Evolutionary conservation across 2,113 vertebrate genomes (phyloP), one percentile per base, ranked within the genome.

Genomic region (Hemicordylus capensis): DNA sequence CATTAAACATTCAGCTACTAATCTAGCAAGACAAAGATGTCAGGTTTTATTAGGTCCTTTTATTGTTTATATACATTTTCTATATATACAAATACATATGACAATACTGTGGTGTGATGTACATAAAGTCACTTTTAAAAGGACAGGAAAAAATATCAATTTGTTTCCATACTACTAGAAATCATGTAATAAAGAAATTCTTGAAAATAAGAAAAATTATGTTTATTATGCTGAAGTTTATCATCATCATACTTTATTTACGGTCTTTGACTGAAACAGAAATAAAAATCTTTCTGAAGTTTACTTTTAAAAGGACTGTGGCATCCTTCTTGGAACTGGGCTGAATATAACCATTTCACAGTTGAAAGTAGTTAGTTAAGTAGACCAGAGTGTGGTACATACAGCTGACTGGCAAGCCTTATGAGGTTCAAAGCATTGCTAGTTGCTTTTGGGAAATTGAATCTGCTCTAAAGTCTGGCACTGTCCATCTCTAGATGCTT

Each of bases 1-100:
- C 84, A 93, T 96, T 95, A 94, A 94, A 92, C 94, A 93, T 82
- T 90, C 91, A 93, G 83, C 64, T 90, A 89, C 88, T 92, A 93
- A 94, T 94, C 90, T 89, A 88, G 63, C 67, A 90, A 88, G 76
- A 80, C 73, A 79, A 69, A 89, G 76, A 11, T 86, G 61, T 93
- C 17, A 72, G 88, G 91, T n/a, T 77, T 81, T 85, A 88, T 64
- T 81, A 87, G 83, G 56, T 87, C 80, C 80, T 80, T n/a, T 67
- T 34, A 59, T 64, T 80, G 37, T 85, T 44, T n/a, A n/a, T 89
- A 58, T 10, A 8, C 28, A 66, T 92, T 83, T 64, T 77, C 81
- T 15, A 88, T 90, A 83, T 51, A 54, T 77, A 69, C 73, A 86
- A 85, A 92, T 85, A 87, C 88, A 3, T 72, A 89, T 9, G 34